phyloP scores from a whole-genome alignment of 2,888 invertebrate genomes.

The Onchidella celtica region DNA sequence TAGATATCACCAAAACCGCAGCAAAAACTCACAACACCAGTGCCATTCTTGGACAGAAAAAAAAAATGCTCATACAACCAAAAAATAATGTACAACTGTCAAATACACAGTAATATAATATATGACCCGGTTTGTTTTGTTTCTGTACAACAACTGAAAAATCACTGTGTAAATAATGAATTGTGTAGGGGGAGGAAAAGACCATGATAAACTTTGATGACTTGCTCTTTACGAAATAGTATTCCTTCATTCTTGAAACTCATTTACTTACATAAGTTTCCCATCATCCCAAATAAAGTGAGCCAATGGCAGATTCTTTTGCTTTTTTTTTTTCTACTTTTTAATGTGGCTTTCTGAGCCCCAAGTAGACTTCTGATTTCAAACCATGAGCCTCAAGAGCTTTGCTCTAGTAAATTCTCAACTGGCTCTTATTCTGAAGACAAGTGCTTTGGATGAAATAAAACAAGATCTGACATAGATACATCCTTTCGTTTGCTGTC shows the following conservation, averaged over 20 bases:
- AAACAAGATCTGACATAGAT: no score
- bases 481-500: no score
- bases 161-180: background rate
- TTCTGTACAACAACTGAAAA: background rate
- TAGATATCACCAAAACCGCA: slow-evolving; percentile 22
- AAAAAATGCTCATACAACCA: background rate
- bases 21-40: background rate
- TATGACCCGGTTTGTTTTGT: background rate
- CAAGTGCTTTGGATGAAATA: no score
- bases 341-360: background rate
- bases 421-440: no score
- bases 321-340: background rate
- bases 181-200: background rate
- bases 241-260: no score
- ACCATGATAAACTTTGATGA: background rate
- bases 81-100: background rate
- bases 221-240: background rate
- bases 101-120: background rate
- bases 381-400: no score
- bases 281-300: no score
- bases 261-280: no score
- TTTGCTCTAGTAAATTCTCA: no score
- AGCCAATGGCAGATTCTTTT: no score
- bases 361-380: no score
- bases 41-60: background rate